phyloP scores from a whole-genome alignment of 2,113 vertebrate species.

The Elachura formosa region DNA sequence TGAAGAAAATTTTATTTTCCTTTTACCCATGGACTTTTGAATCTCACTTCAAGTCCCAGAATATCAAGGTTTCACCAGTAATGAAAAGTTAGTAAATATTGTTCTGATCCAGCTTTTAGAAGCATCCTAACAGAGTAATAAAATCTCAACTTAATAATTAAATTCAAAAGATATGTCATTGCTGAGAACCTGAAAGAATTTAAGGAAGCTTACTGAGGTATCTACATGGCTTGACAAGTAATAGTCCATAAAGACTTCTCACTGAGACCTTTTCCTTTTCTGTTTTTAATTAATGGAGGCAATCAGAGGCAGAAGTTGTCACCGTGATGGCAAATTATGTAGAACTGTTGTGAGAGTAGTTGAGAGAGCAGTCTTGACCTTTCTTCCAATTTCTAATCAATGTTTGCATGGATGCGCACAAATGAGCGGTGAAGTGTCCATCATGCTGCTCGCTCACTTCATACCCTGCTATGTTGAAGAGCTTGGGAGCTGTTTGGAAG shows the following conservation, averaged over 20 bases:
- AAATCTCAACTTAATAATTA: background rate
- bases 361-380: background rate
- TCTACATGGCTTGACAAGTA: background rate
- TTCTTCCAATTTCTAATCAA: background rate
- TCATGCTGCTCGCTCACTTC: background rate
- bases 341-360: accelerated
- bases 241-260: background rate
- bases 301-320: background rate
- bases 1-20: background rate
- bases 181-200: background rate
- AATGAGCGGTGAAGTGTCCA: background rate
- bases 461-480: background rate
- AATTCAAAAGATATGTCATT: background rate
- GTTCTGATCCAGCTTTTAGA: background rate
- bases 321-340: accelerated
- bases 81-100: background rate
- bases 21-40: background rate
- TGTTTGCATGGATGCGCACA: too few species aligned
- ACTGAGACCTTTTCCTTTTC: background rate
- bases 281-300: background rate
- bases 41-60: background rate
- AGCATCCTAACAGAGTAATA: background rate
- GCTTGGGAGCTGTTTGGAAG: background rate
- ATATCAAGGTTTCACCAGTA: background rate
- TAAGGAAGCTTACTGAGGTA: background rate